Conservation (phyloP, 2,888 invertebrate genomes). For the Petrolisthes cinctipes region DNA sequence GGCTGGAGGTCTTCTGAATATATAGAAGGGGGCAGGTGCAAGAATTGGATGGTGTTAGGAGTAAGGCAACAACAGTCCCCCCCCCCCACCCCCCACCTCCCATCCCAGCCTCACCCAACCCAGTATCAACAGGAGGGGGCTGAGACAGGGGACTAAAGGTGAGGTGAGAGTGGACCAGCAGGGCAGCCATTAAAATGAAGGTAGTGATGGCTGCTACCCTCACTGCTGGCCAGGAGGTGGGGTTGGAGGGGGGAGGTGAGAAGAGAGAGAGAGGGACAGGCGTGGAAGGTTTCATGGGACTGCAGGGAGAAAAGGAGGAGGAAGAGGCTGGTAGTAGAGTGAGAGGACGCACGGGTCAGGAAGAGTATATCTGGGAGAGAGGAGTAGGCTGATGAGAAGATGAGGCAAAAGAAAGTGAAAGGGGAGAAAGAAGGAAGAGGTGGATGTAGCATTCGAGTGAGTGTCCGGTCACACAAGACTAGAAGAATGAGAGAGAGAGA, state of each 20-base stretch:
- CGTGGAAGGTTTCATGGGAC: background rate
- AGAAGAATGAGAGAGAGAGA: background rate
- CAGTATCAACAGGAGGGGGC: background rate
- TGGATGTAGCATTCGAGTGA: background rate
- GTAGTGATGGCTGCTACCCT: background rate
- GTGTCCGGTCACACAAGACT: background rate
- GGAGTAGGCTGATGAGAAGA: background rate
- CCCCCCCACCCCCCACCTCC: background rate
- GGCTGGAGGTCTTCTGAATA: background rate
- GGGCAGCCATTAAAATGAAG: background rate
- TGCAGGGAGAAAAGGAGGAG: background rate
- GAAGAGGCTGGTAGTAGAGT: background rate
- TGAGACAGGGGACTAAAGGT: background rate
- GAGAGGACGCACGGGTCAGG: background rate
- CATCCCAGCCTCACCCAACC: slow-evolving; percentile 1
- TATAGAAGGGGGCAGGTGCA: too few species aligned
- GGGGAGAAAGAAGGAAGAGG: background rate
- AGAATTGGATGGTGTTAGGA: too few species aligned
- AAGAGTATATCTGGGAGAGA: background rate
- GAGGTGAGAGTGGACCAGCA: background rate
- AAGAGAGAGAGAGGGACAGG: background rate
- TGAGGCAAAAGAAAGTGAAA: background rate
- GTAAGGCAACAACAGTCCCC: background rate
- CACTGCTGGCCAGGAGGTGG: too few species aligned
- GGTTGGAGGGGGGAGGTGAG: background rate